phyloP scores from a whole-genome alignment of 2,888 invertebrate genomes.

The Aspidapion aeneum region DNA sequence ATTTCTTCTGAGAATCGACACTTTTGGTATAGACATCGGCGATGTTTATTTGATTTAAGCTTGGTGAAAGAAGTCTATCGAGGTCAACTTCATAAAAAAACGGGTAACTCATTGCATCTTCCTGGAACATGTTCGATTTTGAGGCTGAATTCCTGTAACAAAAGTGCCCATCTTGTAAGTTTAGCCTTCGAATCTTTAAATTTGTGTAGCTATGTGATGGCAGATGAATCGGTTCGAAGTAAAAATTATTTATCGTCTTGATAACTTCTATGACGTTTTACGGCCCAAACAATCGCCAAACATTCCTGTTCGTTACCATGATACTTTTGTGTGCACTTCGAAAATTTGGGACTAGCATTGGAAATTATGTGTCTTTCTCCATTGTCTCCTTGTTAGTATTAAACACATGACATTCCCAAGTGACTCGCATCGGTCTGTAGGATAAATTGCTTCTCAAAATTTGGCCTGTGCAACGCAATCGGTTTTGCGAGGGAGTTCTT shows the following conservation, averaged over 20 bases:
- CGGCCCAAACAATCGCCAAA: conserved; percentile 2
- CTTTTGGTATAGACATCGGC: not conserved
- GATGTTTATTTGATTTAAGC: not conserved
- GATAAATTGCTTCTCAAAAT: not conserved
- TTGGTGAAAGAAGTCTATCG: not conserved
- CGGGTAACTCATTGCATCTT: conserved; percentile 21
- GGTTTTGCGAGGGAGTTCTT: not conserved
- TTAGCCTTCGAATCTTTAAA: conserved; percentile 12
- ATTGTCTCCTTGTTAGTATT: conserved; percentile 1
- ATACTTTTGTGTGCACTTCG: not conserved
- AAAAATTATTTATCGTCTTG: conserved; percentile 5
- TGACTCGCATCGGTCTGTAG: conserved; percentile 9
- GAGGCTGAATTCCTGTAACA: not conserved
- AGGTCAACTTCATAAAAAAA: no score
- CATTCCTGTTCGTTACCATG: conserved; percentile 13
- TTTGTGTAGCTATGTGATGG: conserved; percentile 13
- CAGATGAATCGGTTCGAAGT: not conserved
- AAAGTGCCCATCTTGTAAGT: conserved; percentile 17
- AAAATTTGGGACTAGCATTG: not conserved
- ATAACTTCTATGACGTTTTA: conserved; percentile 3
- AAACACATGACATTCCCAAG: conserved; percentile 5
- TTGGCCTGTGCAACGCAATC: not conserved
- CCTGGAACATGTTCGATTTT: conserved; percentile 13
- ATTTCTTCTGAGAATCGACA: not conserved
- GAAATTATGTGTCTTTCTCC: not conserved